Conservation (phyloP, 2,888 invertebrate species). For the Scrobipalpa costella region DNA sequence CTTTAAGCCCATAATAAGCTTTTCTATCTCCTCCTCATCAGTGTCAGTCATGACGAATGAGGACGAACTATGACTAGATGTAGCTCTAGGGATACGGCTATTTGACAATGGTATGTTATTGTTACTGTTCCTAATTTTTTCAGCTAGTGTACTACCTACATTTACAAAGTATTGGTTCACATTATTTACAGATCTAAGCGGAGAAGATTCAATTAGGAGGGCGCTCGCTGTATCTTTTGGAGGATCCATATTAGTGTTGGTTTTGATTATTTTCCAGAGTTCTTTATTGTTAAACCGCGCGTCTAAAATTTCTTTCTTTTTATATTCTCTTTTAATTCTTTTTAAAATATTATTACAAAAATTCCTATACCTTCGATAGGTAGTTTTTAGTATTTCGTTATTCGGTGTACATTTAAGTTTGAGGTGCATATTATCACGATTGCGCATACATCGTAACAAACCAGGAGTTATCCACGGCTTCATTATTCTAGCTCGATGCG, state of each 20-base stretch:
- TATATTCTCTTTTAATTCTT: not conserved
- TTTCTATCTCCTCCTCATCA: conserved; percentile 8
- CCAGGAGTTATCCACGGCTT: too few relatives aligned
- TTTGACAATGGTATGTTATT: not conserved
- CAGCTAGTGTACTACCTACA: not conserved
- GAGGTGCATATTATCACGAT: conserved; percentile 22
- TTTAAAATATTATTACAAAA: conserved; percentile 6
- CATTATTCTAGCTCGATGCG: not conserved
- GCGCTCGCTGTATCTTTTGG: too few relatives aligned
- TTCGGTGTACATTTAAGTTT: conserved; percentile 3
- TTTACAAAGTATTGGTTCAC: too few relatives aligned
- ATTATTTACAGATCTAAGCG: not conserved
- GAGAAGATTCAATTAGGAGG: not conserved
- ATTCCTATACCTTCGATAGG: conserved; percentile 20
- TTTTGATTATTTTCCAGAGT: not conserved
- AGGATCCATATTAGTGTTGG: not conserved
- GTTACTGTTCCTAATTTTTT: not conserved
- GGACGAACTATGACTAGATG: too few relatives aligned
- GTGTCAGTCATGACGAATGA: conserved; percentile 4
- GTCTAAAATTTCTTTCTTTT: not conserved
- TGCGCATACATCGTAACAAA: conserved; percentile 12
- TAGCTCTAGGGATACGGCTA: too few relatives aligned
- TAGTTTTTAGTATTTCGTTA: not conserved
- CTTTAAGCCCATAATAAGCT: not conserved
- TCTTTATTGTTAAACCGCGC: not conserved